Conservation (phyloP, 2,888 invertebrate species). For the Drosophila stalkeri region DNA sequence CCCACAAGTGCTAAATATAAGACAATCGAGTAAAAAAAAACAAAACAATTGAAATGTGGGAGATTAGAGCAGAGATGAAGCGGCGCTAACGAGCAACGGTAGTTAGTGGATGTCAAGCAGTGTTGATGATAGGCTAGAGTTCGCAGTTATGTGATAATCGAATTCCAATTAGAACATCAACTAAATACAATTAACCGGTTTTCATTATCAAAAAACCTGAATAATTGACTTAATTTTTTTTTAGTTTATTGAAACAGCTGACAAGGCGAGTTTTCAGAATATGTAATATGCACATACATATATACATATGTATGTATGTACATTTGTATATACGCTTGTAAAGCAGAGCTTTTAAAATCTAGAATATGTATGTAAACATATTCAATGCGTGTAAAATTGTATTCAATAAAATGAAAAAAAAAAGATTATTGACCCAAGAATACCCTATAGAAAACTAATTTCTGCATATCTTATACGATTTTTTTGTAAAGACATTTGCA, state of each 20-base stretch:
- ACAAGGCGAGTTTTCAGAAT: conserved; percentile 3
- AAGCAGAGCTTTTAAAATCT: not conserved
- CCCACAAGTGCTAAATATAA: conserved; percentile 35
- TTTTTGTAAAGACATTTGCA: not conserved
- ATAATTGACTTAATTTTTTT: conserved; percentile 6
- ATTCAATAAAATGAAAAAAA: not conserved
- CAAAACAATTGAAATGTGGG: conserved; percentile 15
- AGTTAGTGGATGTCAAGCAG: conserved; percentile 30
- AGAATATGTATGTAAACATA: not conserved
- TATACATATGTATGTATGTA: too few relatives aligned
- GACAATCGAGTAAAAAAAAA: conserved; percentile 1
- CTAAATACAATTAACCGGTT: conserved; percentile 63
- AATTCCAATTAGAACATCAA: conserved; percentile 24
- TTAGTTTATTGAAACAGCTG: not conserved
- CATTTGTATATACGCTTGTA: not conserved
- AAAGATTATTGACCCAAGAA: not conserved
- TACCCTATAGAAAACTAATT: conserved; percentile 2
- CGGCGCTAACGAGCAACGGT: conserved; percentile 11
- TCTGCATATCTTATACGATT: not conserved
- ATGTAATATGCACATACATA: not conserved
- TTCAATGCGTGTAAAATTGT: not conserved
- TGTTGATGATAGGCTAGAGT: conserved; percentile 19
- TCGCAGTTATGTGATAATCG: conserved; percentile 13
- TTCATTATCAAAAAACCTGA: conserved; percentile 49
- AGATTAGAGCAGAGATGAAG: conserved; percentile 26